phyloP scores from a whole-genome alignment of 2,888 invertebrate species.

The Anoplius nigerrimus region DNA sequence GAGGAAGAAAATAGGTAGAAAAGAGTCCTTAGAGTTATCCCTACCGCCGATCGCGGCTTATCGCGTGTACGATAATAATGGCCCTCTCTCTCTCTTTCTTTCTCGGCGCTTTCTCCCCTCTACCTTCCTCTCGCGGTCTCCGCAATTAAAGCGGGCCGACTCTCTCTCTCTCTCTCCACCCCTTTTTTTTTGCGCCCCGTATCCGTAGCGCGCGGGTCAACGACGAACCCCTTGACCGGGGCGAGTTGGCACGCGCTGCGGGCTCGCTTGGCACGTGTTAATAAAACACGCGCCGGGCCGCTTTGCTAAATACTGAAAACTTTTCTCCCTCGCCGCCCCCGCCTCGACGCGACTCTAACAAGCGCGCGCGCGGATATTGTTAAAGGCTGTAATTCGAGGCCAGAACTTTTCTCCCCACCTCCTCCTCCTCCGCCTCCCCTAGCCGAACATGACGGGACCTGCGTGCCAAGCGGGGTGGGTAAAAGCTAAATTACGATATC shows the following conservation, averaged over 20 bases:
- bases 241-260: conserved; percentile 52
- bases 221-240: conserved; percentile 50
- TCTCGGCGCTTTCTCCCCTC: conserved; percentile 1
- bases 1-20: no score
- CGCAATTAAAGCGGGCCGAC: conserved; percentile 40
- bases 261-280: conserved; percentile 48
- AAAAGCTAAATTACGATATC: no score
- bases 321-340: no score
- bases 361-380: not conserved
- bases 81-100: not conserved
- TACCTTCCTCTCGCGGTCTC: conserved; percentile 23
- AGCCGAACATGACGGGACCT: no score
- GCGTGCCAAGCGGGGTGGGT: no score
- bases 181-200: conserved; percentile 38
- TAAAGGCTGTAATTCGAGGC: no score
- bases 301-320: conserved; percentile 45
- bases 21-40: no score
- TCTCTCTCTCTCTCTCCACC: conserved; percentile 7
- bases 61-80: not conserved
- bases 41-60: no score
- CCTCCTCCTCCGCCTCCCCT: no score
- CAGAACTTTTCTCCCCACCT: no score
- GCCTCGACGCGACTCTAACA: not conserved
- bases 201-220: conserved; percentile 41
- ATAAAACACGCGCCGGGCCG: conserved; percentile 40